phyloP scores from a whole-genome alignment of 2,797 vertebrate genomes.

The Erpetoichthys calabaricus region DNA sequence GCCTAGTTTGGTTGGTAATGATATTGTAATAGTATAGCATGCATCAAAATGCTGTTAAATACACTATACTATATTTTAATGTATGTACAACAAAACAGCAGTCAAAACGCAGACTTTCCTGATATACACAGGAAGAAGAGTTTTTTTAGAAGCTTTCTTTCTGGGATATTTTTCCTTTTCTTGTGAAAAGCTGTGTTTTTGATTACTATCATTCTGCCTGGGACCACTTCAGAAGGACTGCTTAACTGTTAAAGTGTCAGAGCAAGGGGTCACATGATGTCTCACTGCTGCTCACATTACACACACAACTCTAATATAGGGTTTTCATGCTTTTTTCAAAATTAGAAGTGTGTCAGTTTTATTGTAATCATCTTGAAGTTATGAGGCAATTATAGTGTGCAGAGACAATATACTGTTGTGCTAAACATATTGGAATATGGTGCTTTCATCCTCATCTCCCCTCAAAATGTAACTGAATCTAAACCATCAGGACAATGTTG shows the following conservation, averaged over 20 bases:
- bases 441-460: conserved; percentile 1
- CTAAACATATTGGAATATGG: conserved; percentile 16
- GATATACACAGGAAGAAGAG: no score
- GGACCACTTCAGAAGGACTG: conserved; percentile 49
- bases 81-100: no score
- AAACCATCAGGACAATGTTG: no score
- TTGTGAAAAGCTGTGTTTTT: conserved; percentile 32
- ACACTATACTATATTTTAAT: no score
- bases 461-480: no score
- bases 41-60: no score
- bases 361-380: conserved; percentile 31
- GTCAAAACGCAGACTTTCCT: no score
- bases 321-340: conserved; percentile 46
- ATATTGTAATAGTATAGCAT: no score
- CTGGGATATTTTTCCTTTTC: no score
- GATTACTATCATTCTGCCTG: conserved; percentile 42
- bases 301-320: conserved; percentile 41
- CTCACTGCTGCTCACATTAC: conserved; percentile 45
- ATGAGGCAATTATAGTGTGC: conserved; percentile 33
- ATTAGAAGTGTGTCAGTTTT: conserved; percentile 52
- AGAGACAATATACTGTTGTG: conserved; percentile 26
- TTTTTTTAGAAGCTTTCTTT: no score
- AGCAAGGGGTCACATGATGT: conserved; percentile 38
- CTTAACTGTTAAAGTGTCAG: conserved; percentile 43
- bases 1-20: no score